Percentiles rank a stretch among this genome's conserved stretches.
These are phyloP conservation scores for Sinohyriopsis cumingii DNA, from an alignment of 2,888 invertebrate genomes.

Conservation along the genomic window DNA sequence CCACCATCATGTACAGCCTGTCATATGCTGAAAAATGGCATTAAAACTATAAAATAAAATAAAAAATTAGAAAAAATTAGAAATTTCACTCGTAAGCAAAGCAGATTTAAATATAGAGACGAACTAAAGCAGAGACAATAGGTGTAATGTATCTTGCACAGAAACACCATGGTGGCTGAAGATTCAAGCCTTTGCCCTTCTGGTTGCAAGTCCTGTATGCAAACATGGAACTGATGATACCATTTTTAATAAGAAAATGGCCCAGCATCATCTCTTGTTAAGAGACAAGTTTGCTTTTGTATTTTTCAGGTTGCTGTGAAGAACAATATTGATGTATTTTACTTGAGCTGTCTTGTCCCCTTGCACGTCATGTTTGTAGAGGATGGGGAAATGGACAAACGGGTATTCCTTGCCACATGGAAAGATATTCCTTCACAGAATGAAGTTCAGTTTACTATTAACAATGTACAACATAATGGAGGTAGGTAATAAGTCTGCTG, in stretches of 20 bases:
- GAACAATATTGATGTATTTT: slow-evolving; percentile 98
- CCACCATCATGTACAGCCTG: no score
- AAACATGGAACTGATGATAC: not conserved
- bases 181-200: no score
- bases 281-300: slow-evolving; percentile 10
- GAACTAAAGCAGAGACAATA: no score
- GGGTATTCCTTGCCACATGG: slow-evolving; percentile 98
- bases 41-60: no score
- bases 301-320: slow-evolving; percentile 90
- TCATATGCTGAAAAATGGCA: no score
- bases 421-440: slow-evolving; percentile 99
- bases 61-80: no score
- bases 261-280: not conserved
- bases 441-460: slow-evolving; percentile 93
- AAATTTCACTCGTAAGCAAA: no score
- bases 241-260: not conserved
- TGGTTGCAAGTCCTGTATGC: not conserved
- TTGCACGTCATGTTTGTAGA: slow-evolving; percentile 94
- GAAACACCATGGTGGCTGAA: no score
- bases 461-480: slow-evolving; percentile 76
- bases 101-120: no score
- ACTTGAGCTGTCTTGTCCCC: slow-evolving; percentile 94
- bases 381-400: slow-evolving; percentile 97
- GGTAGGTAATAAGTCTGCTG: slow-evolving; percentile 46
- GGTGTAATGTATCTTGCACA: no score